These are phyloP conservation scores for Eurystomus gularis DNA, from an alignment of 2,113 vertebrate genomes.

Conservation along the genomic window DNA sequence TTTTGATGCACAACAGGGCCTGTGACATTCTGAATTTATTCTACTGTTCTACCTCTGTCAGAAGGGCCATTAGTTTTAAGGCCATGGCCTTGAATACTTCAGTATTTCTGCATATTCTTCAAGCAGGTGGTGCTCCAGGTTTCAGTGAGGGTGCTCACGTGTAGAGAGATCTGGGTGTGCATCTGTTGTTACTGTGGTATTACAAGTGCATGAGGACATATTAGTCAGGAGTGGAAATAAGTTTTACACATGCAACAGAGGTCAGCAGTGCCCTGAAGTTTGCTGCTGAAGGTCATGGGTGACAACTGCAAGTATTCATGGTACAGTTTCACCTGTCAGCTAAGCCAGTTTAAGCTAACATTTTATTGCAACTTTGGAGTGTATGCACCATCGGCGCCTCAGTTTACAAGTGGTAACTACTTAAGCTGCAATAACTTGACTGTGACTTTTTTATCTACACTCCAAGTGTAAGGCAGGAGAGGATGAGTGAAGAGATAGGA, in stretches of 20 bases:
- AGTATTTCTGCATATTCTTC: background rate
- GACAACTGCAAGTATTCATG: background rate
- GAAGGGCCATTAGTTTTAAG: background rate
- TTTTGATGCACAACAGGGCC: background rate
- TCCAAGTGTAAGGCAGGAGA: background rate
- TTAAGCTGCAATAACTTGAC: background rate
- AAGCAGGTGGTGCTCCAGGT: background rate
- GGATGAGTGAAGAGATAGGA: background rate
- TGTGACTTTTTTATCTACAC: background rate
- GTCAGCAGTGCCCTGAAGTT: background rate
- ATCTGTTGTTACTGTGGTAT: background rate
- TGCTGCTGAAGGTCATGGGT: background rate
- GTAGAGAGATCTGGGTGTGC: background rate
- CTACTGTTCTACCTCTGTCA: background rate
- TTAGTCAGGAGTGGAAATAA: background rate
- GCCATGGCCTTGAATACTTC: accelerated
- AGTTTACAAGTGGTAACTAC: background rate
- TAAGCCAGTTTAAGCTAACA: background rate
- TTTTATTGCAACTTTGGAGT: background rate
- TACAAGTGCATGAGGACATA: background rate
- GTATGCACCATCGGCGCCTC: background rate
- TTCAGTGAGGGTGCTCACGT: background rate
- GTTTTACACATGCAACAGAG: background rate
- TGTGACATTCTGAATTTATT: background rate
- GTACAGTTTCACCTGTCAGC: background rate